phyloP scores from a whole-genome alignment of 1,140 invertebrate species.

The Periplaneta americana region DNA sequence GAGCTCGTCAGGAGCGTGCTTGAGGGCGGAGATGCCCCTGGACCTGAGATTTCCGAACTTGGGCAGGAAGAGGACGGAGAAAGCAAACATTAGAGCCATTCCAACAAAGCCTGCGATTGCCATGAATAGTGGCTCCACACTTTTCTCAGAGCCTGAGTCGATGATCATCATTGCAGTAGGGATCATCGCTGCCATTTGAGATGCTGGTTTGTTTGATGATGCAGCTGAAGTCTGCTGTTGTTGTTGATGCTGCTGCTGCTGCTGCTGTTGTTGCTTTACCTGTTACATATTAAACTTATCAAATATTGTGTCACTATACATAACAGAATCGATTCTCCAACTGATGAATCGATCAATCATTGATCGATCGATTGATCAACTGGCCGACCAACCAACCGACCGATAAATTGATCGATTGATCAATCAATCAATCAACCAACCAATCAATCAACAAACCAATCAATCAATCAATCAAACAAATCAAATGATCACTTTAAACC shows the following conservation, averaged over 20 bases:
- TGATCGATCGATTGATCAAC: too few relatives aligned
- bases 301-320: too few relatives aligned
- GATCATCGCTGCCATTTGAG: neutral
- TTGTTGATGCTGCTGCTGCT: too few relatives aligned
- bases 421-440: too few relatives aligned
- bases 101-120: conserved; percentile 43
- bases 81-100: conserved; percentile 39
- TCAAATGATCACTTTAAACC: too few relatives aligned
- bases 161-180: conserved; percentile 13
- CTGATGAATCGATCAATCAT: too few relatives aligned
- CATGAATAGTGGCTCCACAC: conserved; percentile 39
- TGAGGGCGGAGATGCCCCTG: conserved; percentile 9
- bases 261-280: neutral
- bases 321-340: too few relatives aligned
- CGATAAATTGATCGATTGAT: too few relatives aligned
- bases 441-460: too few relatives aligned
- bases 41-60: conserved; percentile 28
- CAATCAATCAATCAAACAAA: too few relatives aligned
- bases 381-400: too few relatives aligned
- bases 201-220: neutral
- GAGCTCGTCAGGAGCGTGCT: conserved; percentile 25
- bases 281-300: too few relatives aligned
- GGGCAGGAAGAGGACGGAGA: conserved; percentile 38
- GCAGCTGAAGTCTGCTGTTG: neutral
- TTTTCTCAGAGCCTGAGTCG: conserved; percentile 19